phyloP scores from a whole-genome alignment of 2,888 invertebrate species.

The Hypomecis atomaria region DNA sequence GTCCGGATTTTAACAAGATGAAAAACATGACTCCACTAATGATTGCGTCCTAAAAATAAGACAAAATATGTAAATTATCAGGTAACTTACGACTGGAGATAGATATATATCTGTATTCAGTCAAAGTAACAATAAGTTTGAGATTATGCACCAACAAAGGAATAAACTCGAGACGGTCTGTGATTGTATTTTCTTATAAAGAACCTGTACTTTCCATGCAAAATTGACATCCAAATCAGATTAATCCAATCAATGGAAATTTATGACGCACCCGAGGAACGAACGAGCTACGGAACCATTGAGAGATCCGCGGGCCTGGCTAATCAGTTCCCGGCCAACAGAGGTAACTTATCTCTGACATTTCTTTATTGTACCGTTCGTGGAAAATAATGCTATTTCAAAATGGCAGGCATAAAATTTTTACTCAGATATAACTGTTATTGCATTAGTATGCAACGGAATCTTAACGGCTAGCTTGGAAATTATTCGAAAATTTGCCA shows the following conservation, averaged over 20 bases:
- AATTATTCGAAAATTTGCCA: constrained; percentile 81
- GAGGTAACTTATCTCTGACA: constrained; percentile 50
- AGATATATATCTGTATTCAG: constrained; percentile 58
- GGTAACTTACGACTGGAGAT: constrained; percentile 57
- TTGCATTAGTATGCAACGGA: constrained; percentile 18
- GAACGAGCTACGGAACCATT: constrained; percentile 67
- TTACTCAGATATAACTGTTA: constrained; percentile 38
- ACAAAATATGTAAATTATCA: constrained; percentile 47
- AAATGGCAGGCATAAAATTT: constrained; percentile 24
- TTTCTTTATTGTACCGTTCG: constrained; percentile 48
- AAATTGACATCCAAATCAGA: constrained; percentile 85
- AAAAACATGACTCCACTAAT: constrained; percentile 51
- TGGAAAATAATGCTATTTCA: constrained; percentile 32
- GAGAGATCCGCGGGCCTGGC: constrained; percentile 72
- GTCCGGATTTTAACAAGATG: constrained; percentile 20
- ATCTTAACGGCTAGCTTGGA: constrained; percentile 39
- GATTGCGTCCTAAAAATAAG: constrained; percentile 60
- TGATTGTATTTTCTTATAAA: constrained; percentile 78
- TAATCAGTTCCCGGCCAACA: constrained; percentile 73
- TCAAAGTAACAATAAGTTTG: constrained; percentile 55
- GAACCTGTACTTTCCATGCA: constrained; percentile 76
- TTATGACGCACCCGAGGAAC: constrained; percentile 82
- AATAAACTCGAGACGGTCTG: constrained; percentile 64
- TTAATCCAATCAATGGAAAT: constrained; percentile 85
- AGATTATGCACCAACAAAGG: constrained; percentile 69